Base-by-base conservation (phyloP, 1,140 invertebrate species). In the Saccostrea echinata region DNA sequence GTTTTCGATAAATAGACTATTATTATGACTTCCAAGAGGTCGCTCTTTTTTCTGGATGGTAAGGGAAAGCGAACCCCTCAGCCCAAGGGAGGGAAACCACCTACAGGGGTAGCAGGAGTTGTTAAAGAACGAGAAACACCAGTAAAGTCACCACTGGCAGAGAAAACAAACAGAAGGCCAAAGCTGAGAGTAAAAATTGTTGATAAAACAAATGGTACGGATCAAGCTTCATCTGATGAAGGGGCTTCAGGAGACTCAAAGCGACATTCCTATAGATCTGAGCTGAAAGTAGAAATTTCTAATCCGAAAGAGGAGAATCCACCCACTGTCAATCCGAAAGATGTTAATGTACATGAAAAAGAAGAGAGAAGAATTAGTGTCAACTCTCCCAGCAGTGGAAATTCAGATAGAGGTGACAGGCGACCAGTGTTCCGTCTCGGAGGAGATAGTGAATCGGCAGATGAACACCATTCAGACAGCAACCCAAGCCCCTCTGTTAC, bases 351-450 rank as follows among this genome's bases (percentile, higher is more conserved):
- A 33, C 64, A 86, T 27, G 53, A 82, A 27, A 81, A 57, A 83
- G 86, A 86, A 61, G 80, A 33, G 30, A 84, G 55, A 61, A 82
- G 80, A 51, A 55, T n/a, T 9, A 33, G 30, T 12, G 9, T 24
- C 18, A 18, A 61, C 55, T 33, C 27, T 61, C n/a, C 16, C n/a
- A n/a, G 53, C 30, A 84, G 83, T 51, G 71, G 33, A 30, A 86
- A 68, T 35, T 83, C 86, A 2, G 64, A 68, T 35, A 61, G n/a
- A 57, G 27, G 52, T 61, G 83, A 84, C 43, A 53, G 27, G 18
- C 61, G 88, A 0, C 88, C 88, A 27, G 84, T 89, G 30, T 89
- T 89, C 84, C 86, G 88, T 57, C 82, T 89, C 52, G 88, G 88
- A 82, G 88, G 88, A 21, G 80, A 82, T 21, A 84, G 83, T 84